Percentiles rank a stretch among this genome's conserved stretches.
These are phyloP conservation scores for Dinothrombium tinctorium DNA, from an alignment of 1,140 invertebrate species.

Conservation along the genomic window DNA sequence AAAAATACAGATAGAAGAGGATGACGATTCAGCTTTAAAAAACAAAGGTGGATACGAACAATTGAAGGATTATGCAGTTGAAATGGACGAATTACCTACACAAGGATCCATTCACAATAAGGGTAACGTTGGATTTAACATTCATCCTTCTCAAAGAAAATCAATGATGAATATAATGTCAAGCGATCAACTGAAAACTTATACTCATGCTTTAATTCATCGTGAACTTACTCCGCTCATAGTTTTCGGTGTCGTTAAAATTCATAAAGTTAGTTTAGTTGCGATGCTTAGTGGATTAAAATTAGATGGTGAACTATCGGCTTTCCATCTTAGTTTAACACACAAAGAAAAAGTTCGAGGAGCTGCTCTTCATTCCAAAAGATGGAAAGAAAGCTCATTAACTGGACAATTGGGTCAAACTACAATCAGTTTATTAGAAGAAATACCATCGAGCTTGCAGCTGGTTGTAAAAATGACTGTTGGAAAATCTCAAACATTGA, in stretches of 20 bases:
- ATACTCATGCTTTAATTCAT: constrained; percentile 20
- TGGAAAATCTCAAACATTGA: constrained; percentile 68
- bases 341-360: constrained; percentile 47
- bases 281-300: constrained; percentile 80
- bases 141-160: not conserved
- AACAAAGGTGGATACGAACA: constrained; percentile 28
- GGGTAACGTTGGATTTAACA: constrained; percentile 13
- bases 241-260: constrained; percentile 66
- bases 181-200: constrained; percentile 13
- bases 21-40: constrained; percentile 22
- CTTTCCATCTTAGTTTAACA: constrained; percentile 38
- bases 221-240: constrained; percentile 30
- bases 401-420: constrained; percentile 71
- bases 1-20: constrained; percentile 24
- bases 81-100: constrained; percentile 23
- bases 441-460: constrained; percentile 57
- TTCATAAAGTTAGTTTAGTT: constrained; percentile 58
- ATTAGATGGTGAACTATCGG: constrained; percentile 64
- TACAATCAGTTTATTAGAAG: constrained; percentile 74
- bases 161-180: constrained; percentile 6
- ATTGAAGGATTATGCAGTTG: constrained; percentile 18
- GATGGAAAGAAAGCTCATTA: constrained; percentile 52
- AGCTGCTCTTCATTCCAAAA: constrained; percentile 23
- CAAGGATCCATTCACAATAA: constrained; percentile 13
- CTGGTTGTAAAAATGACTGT: constrained; percentile 75